Evolutionary conservation across 2,888 invertebrate species (phyloP), one percentile per base, ranked within the genome.

Genomic region (Drymonia ruficornis): DNA sequence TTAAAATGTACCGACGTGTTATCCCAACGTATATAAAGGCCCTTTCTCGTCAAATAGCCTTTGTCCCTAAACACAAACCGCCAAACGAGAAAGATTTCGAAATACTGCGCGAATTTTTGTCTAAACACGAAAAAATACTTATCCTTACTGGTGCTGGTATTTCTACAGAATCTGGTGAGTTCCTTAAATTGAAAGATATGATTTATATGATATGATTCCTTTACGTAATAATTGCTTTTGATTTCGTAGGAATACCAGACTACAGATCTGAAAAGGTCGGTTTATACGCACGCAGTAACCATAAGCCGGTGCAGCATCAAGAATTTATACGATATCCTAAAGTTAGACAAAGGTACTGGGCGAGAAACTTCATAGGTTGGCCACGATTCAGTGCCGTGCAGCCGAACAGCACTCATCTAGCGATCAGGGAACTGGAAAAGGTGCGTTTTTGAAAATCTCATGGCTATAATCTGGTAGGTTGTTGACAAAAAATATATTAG

Each of bases 321-420:
- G 97, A 98, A 63, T 99, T 98, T 91, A 84, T 96, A 0, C 94
- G 94, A 65, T 95, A 94, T 31, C 89, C 94, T 3, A 84, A 90
- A 64, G 89, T 94, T 0, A 94, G 98, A 52, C 95, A 96, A 83
- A 93, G 98, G 52, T 99, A 98, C 80, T 99, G 99, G 99, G 98
- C 99, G 0, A 94, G 99, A 65, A 99, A 99, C 88, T 99, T 95
- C 87, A 94, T 98, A 12, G 99, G 97, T 0, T 99, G 99, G 99
- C 95, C 95, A 19, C 93, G 94, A 57, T 99, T 99, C 84, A 97
- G 97, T 18, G 85, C 91, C 16, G 93, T 95, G 13, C 84, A 95
- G 77, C 99, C 99, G 2, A 99, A 99, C 86, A 76, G 80, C 0
- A 95, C 95, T 6, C 99, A 99, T 88, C 79, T 91, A 52, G 91